A percentile compares a stretch with the other conserved stretches of the same genome.
These are phyloP conservation scores for Potorous gilbertii DNA, from an alignment of 2,797 vertebrate genomes.

Conservation along the genomic window DNA sequence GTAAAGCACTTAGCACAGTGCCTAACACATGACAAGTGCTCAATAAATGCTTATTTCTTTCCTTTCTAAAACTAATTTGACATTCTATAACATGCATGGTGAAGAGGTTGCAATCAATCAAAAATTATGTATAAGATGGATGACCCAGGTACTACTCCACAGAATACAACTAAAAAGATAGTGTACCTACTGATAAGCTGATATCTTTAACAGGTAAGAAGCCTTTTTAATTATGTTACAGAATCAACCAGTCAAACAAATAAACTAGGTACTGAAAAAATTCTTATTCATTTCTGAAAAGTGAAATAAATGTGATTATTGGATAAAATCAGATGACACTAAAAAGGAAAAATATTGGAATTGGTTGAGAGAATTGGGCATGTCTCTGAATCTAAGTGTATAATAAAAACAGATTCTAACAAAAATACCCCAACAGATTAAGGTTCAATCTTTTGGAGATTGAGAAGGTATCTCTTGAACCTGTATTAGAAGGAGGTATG, in stretches of 20 bases:
- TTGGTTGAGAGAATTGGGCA: no score
- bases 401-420: no score
- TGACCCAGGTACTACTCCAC: neutral
- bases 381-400: no score
- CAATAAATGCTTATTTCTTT: neutral
- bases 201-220: neutral
- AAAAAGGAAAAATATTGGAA: no score
- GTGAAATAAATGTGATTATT: no score
- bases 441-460: no score
- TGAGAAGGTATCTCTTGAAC: no score
- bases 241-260: neutral
- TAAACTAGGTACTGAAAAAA: neutral
- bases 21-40: neutral
- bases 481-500: no score
- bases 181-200: neutral
- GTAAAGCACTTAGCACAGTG: neutral
- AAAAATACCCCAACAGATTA: no score
- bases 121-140: neutral
- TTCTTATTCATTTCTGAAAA: no score
- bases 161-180: neutral
- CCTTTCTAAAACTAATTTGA: neutral
- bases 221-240: neutral
- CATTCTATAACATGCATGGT: neutral
- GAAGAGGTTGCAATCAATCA: neutral
- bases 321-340: no score